Conservation (phyloP, 2,113 vertebrate genomes). For the Muntiacus reevesi region DNA sequence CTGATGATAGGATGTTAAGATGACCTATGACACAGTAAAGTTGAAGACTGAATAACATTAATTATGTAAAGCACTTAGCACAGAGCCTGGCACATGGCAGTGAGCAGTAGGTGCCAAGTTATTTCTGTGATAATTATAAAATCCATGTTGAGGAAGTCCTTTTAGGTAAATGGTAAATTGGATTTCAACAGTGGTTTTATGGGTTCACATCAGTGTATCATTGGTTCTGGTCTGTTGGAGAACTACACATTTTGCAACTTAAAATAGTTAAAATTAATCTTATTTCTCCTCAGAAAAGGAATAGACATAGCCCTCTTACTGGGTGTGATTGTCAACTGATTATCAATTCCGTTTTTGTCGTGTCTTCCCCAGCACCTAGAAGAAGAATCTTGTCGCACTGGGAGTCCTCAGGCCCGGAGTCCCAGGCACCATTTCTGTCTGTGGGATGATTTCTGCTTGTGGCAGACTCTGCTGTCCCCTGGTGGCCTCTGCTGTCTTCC, state of each 20-base stretch:
- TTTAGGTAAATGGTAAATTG: background rate
- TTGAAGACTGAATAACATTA: background rate
- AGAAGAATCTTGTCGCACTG: background rate
- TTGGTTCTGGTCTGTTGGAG: background rate
- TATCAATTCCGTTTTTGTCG: background rate
- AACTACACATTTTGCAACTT: background rate
- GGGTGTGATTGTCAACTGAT: background rate
- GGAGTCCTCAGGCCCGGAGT: background rate
- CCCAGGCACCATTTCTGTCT: background rate
- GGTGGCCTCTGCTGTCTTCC: background rate
- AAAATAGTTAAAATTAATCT: background rate
- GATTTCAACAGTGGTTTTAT: background rate
- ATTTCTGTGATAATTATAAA: background rate
- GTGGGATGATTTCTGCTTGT: background rate
- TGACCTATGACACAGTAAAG: background rate
- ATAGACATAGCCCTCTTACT: background rate
- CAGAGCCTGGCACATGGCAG: background rate
- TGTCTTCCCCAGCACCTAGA: background rate
- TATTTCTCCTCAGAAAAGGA: background rate
- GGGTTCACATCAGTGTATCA: background rate
- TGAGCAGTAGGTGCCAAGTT: background rate
- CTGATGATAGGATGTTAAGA: background rate
- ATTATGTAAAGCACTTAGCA: background rate
- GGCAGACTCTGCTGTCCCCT: conserved; percentile 23
- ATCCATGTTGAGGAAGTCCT: background rate